A percentile compares a stretch with the other conserved stretches of the same genome.
Conservation (phyloP, 2,797 vertebrate genomes). For the Merluccius polli region DNA sequence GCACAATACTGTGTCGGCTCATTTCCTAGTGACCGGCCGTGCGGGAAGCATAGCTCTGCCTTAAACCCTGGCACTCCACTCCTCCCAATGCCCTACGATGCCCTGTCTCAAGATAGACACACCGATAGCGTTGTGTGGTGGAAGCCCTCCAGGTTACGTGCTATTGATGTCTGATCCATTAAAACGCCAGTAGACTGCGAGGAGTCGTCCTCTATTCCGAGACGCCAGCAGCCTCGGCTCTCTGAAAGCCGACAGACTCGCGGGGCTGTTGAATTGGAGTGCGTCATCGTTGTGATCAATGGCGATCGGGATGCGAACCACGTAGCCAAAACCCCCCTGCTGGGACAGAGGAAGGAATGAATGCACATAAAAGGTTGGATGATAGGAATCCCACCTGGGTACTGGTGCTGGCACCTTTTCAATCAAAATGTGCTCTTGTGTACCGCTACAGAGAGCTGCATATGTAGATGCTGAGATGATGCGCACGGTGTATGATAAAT, state of each 20-base stretch:
- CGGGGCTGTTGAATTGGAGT: neutral
- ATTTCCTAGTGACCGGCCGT: no score
- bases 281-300: neutral
- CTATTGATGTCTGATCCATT: slow-evolving; percentile 6
- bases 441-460: neutral
- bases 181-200: neutral
- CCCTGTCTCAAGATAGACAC: neutral
- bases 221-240: neutral
- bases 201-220: neutral
- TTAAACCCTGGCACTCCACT: neutral
- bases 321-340: neutral
- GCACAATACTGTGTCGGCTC: no score
- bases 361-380: neutral
- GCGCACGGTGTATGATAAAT: neutral
- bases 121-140: neutral
- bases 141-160: slow-evolving; percentile 7
- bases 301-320: neutral
- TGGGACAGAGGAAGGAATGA: neutral
- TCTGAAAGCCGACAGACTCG: neutral
- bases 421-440: neutral
- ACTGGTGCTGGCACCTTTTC: neutral
- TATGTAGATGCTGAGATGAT: neutral
- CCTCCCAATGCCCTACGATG: neutral
- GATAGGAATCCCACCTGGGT: neutral
- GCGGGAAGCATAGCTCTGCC: no score